Conservation (phyloP, 2,888 invertebrate genomes). For the Tenthredo mesomela region DNA sequence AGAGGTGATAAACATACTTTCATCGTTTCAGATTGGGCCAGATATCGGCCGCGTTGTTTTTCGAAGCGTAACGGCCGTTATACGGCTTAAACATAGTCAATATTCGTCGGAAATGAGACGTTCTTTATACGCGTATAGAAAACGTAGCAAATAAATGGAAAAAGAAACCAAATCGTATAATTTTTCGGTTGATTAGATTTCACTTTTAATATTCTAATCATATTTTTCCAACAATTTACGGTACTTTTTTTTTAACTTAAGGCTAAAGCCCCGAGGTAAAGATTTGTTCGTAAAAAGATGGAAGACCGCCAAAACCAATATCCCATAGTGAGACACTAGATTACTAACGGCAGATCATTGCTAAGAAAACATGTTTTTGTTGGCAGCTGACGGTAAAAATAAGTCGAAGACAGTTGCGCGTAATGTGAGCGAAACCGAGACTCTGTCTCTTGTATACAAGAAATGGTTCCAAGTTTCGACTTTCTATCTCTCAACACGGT, state of each 20-base stretch:
- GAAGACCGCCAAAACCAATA: slow-evolving; percentile 48
- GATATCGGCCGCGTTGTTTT: slow-evolving; percentile 55
- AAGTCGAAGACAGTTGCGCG: slow-evolving; percentile 31
- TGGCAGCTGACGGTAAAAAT: slow-evolving; percentile 47
- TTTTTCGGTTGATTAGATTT: background rate
- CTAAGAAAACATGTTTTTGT: slow-evolving; percentile 50
- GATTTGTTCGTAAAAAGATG: slow-evolving; percentile 20
- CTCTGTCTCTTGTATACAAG: background rate
- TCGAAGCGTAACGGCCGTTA: slow-evolving; percentile 50
- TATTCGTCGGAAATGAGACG: background rate
- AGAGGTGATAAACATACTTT: slow-evolving; percentile 56
- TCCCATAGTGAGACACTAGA: slow-evolving; percentile 45
- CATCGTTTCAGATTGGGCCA: slow-evolving; percentile 47
- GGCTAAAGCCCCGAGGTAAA: background rate
- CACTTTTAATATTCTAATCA: background rate
- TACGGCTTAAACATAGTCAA: background rate
- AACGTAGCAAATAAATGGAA: background rate
- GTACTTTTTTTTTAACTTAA: background rate
- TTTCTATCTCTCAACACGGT: background rate
- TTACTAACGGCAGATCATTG: slow-evolving; percentile 45
- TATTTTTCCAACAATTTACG: slow-evolving; percentile 5
- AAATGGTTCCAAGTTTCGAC: background rate
- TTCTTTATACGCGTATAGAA: too few species aligned
- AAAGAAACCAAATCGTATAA: background rate
- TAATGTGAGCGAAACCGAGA: slow-evolving; percentile 18